Base-by-base conservation (phyloP, 2,888 invertebrate genomes). In the Sussaba pulchella region DNA sequence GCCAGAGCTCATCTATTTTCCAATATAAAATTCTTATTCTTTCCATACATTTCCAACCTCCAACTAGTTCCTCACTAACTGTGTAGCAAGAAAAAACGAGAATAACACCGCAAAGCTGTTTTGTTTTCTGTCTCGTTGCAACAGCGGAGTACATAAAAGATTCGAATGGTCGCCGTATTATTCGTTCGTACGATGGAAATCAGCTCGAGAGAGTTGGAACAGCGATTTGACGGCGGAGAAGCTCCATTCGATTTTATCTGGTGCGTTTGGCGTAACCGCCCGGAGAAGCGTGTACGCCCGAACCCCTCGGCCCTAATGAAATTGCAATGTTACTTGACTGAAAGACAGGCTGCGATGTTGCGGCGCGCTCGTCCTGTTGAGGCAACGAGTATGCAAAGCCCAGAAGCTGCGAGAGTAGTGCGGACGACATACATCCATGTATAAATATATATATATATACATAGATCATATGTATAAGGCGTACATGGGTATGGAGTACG, bases 321-420 rank as follows among this genome's bases (percentile, higher is more conserved):
- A 87, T 87, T 86, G 85, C 82, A 84, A 81, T 82, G 86, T 86
- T 87, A 85, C 86, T 86, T 84, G 79, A 76, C 82, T 82, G 83
- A 86, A 88, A 88, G 86, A 83, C 82, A 73, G 71, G 64, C 70
- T 83, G 24, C 74, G 61, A 36, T 74, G 78, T 67, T 75, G 78
- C 41, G 67, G 74, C 63, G 52, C 45, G 59, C 67, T 50, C 43
- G 67, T 71, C 41, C 61, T 41, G 50, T 71, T 59, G 59, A 69
- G 47, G 41, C 64, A 59, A 50, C 41, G 64, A 71, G 47, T 41
- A 70, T 69, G 57, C 64, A 77, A 81, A 76, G 52, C 52, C 57
- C 41, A 36, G 19, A 2, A 70, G 41, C 52, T 41, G 47, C 14
- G 24, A 57, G 31, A 47, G 26, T 17, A 17, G 17, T 45, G 39